Conservation (phyloP, 1,140 invertebrate species). For the Leptonema lineaticorne region DNA sequence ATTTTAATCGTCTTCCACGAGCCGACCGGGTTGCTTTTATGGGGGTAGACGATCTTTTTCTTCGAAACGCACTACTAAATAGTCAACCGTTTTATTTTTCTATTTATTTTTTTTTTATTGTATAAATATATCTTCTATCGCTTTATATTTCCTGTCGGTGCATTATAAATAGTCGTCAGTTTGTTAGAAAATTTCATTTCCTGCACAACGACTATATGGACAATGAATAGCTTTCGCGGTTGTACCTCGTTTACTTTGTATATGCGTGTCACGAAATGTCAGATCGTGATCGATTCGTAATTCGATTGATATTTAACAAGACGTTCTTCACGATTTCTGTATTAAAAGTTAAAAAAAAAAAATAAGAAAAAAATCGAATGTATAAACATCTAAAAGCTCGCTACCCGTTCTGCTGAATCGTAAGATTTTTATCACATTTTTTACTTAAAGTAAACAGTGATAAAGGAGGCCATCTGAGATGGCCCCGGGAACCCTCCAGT, state of each 20-base stretch:
- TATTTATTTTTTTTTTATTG: no score
- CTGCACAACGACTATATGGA: neutral
- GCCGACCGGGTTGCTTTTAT: neutral
- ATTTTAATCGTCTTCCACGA: neutral
- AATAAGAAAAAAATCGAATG: neutral
- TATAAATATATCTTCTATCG: no score
- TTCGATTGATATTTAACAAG: no score
- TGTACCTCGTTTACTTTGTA: neutral
- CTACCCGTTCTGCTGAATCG: slow-evolving; percentile 7
- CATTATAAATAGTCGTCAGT: no score
- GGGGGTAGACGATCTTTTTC: neutral
- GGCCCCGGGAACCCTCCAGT: slow-evolving; percentile 14
- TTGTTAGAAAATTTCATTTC: no score
- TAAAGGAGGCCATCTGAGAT: slow-evolving; percentile 24
- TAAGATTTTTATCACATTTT: slow-evolving; percentile 27
- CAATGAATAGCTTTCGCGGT: neutral
- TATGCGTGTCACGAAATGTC: neutral
- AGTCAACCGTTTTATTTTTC: no score
- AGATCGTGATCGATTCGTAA: no score
- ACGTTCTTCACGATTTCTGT: no score
- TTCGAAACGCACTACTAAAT: no score
- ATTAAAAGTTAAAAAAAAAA: no score
- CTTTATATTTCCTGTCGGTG: no score
- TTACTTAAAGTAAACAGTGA: slow-evolving; percentile 22
- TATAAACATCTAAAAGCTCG: neutral